Evolutionary conservation across 2,888 invertebrate species (phyloP), one percentile per base, ranked within the genome.

Genomic region (Chironomus tentans): DNA sequence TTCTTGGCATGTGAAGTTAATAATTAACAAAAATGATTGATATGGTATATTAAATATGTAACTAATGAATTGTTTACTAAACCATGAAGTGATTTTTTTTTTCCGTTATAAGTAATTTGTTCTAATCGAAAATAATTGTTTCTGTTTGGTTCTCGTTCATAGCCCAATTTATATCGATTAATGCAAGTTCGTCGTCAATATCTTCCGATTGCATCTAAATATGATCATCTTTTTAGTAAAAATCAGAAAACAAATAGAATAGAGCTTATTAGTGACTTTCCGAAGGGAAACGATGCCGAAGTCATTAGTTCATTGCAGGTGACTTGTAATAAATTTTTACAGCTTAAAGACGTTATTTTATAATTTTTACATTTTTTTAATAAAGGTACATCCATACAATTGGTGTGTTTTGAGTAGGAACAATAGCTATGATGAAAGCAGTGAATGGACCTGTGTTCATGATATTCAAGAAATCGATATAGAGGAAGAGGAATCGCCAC

Each of bases 391-490:
- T 83, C 95, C 95, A 0, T 91, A 93, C 82, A 94, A 95, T 18
- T 95, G 94, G 92, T 93, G 92, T 82, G 92, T 93, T 18, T 85
- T 95, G 48, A 94, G 94, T 76, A 88, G 97, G 78, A 96, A 95
- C 84, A 92, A 95, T 76, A 94, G 92, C 80, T 90, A 89, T 78
- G 91, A 92, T 79, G 95, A 96, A 82, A 88, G 88, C 80, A 92
- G 93, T 56, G 97, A 97, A 91, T 97, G 95, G 94, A 95, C 95
- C 6, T 94, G 95, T 81, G 90, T 97, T 75, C 97, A 97, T 84
- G 95, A 97, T 82, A 94, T 97, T 78, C 95, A 95, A 84, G 90
- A 91, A 65, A 65, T 65, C 48, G 74, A 74, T 7, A 47, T 21
- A 10, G 81, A 83, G 13, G 85, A 86, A n/a, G 85, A 86, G 38